These are phyloP conservation scores for Phataginus tetradactyla DNA, from an alignment of 2,797 vertebrate species.

Conservation along the genomic window DNA sequence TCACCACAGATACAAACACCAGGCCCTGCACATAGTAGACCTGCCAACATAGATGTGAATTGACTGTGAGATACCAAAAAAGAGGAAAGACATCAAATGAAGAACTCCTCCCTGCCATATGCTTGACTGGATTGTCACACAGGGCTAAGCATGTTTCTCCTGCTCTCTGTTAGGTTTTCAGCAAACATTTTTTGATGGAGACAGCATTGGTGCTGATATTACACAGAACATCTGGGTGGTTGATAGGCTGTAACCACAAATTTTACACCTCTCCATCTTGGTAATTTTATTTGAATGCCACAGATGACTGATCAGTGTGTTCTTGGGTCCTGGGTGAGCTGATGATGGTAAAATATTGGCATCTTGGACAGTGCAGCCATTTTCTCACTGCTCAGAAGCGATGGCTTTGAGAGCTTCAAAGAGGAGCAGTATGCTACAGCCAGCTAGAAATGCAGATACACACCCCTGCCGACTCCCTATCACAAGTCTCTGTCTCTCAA, in stretches of 20 bases:
- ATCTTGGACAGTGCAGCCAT: neutral
- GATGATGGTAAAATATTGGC: constrained; percentile 2
- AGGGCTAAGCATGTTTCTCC: neutral
- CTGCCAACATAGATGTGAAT: neutral
- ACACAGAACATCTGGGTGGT: neutral
- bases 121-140: neutral
- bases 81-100: neutral
- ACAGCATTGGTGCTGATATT: neutral
- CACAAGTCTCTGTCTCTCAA: constrained; percentile 63
- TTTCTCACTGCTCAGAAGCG: constrained; percentile 16
- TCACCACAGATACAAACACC: neutral
- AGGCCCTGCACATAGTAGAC: neutral
- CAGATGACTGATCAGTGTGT: neutral
- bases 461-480: constrained; percentile 58
- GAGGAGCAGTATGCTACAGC: constrained; percentile 38
- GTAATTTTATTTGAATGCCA: neutral
- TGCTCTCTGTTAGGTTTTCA: neutral
- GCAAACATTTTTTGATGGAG: neutral
- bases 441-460: constrained; percentile 34
- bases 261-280: neutral
- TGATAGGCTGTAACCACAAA: neutral
- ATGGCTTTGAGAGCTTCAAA: constrained; percentile 54
- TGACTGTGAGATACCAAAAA: neutral
- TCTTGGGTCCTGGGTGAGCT: neutral
- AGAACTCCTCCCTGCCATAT: neutral